Percentiles rank a stretch among this genome's conserved stretches.
Conservation (phyloP, 2,113 vertebrate genomes). For the Typhlomys cinereus region DNA sequence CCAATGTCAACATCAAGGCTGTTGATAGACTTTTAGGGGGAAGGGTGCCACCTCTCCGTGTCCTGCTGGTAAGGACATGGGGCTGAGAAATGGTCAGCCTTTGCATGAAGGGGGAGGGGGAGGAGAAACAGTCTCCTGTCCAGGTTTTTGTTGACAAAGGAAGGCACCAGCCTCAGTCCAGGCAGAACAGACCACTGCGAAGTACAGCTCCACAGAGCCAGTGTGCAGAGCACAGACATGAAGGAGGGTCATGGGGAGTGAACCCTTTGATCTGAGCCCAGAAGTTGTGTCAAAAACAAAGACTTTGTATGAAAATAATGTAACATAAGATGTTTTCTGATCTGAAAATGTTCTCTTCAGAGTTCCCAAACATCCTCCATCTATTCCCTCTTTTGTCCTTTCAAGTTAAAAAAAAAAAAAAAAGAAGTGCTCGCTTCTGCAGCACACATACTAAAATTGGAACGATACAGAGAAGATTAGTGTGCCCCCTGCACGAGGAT, state of each 20-base stretch:
- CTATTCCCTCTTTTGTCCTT: neutral
- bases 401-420: no score
- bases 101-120: neutral
- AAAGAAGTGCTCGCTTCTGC: no score
- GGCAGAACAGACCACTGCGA: neutral
- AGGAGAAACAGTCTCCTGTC: neutral
- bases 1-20: neutral
- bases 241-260: neutral
- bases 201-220: neutral
- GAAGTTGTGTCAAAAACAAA: neutral
- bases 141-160: neutral
- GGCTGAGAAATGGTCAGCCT: neutral
- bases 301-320: neutral
- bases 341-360: neutral
- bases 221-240: neutral
- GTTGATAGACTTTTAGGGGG: no score
- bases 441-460: no score
- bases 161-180: neutral
- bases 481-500: no score
- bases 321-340: neutral
- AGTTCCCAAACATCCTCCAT: neutral
- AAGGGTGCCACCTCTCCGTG: neutral
- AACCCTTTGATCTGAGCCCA: neutral
- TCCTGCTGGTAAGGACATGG: neutral
- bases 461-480: no score